phyloP scores from a whole-genome alignment of 2,888 invertebrate species.

The Luperina nickerlii region DNA sequence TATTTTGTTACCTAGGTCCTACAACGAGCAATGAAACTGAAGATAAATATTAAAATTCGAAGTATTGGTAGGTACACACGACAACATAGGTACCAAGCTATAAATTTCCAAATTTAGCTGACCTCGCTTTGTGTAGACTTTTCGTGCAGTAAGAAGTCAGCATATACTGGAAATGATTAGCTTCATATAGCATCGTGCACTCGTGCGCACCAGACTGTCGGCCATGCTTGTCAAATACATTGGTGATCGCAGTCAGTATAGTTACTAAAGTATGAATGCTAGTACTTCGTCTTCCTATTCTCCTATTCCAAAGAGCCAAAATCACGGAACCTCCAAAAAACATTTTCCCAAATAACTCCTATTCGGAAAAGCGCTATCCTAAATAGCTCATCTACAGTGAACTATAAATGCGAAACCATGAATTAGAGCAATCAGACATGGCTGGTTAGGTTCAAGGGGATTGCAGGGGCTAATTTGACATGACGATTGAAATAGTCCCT shows the following conservation, averaged over 20 bases:
- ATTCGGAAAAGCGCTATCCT: not conserved
- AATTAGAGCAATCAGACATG: not conserved
- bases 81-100: not conserved
- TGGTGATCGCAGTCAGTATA: too few relatives aligned
- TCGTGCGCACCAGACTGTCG: too few relatives aligned
- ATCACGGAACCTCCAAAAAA: not conserved
- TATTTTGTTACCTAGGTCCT: not conserved
- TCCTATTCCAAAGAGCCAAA: not conserved
- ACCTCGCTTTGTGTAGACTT: not conserved
- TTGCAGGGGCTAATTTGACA: not conserved
- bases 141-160: not conserved
- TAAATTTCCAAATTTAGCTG: not conserved
- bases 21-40: not conserved
- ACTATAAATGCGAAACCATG: not conserved
- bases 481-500: not conserved
- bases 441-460: not conserved
- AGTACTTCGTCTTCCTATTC: not conserved
- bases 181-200: too few relatives aligned
- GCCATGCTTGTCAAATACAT: not conserved
- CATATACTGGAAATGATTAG: not conserved
- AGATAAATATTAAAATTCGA: not conserved
- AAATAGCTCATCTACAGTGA: too few relatives aligned
- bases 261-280: not conserved
- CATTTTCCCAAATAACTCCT: not conserved
- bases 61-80: not conserved